phyloP scores from a whole-genome alignment of 2,888 invertebrate genomes.

The Pinctada fucata region DNA sequence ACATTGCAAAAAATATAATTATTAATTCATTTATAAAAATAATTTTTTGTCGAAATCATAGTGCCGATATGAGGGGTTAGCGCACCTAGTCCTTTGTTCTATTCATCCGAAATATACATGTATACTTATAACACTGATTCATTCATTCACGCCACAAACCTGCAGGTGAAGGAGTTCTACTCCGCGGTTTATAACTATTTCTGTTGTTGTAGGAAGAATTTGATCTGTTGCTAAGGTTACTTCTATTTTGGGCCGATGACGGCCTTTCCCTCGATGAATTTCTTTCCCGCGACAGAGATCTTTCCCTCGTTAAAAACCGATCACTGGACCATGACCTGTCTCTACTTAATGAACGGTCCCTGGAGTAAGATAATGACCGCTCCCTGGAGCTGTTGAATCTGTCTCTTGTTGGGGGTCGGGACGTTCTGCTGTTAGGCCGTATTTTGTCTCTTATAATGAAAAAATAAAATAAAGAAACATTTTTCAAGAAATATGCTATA shows the following conservation, averaged over 20 bases:
- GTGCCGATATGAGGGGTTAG: too few species aligned
- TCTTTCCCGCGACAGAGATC: conserved; percentile 60
- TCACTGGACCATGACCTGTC: conserved; percentile 53
- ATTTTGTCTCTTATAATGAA: conserved; percentile 48
- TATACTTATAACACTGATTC: not conserved
- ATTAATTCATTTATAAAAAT: too few species aligned
- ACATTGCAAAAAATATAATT: too few species aligned
- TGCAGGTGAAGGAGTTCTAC: conserved; percentile 65
- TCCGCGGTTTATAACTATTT: conserved; percentile 47
- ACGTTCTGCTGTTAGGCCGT: conserved; percentile 37
- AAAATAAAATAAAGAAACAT: not conserved
- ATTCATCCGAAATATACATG: too few species aligned
- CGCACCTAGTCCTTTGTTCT: too few species aligned
- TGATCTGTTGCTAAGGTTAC: conserved; percentile 55
- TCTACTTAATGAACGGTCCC: conserved; percentile 57
- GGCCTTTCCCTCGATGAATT: conserved; percentile 49
- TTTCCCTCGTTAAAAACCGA: conserved; percentile 45
- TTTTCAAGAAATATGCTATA: too few species aligned
- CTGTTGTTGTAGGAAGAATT: conserved; percentile 50
- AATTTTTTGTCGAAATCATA: too few species aligned
- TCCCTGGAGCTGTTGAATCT: conserved; percentile 55
- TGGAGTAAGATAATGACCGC: conserved; percentile 52
- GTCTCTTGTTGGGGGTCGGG: conserved; percentile 58
- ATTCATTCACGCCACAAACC: conserved; percentile 42
- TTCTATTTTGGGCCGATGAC: conserved; percentile 53